phyloP scores from a whole-genome alignment of 2,888 invertebrate species.

The Bellardia pandia region DNA sequence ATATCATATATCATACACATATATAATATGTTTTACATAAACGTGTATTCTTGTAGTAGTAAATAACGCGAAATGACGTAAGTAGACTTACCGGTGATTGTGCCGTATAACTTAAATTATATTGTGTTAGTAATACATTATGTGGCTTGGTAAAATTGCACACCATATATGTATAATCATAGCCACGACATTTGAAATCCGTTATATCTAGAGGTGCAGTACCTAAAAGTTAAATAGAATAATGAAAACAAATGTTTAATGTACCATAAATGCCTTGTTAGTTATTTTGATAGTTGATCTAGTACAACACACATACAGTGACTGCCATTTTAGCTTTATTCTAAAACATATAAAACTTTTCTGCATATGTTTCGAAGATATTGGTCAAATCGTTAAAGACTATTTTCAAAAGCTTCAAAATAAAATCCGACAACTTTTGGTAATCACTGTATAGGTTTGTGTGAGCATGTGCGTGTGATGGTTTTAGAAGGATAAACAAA shows the following conservation, averaged over 20 bases:
- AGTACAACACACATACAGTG: neutral
- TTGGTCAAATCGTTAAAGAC: too few species aligned
- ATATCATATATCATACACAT: too few species aligned
- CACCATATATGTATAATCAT: conserved; percentile 89
- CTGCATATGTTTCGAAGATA: too few species aligned
- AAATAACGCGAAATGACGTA: neutral
- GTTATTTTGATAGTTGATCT: neutral
- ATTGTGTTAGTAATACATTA: conserved; percentile 86
- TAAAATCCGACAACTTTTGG: neutral
- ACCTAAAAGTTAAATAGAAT: conserved; percentile 78
- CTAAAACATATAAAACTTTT: too few species aligned
- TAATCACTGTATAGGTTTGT: conserved; percentile 6
- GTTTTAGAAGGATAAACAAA: conserved; percentile 40
- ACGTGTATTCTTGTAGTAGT: neutral
- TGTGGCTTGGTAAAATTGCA: conserved; percentile 89
- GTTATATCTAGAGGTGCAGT: conserved; percentile 87
- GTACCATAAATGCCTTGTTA: conserved; percentile 19
- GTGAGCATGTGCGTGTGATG: neutral
- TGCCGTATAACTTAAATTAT: conserved; percentile 81
- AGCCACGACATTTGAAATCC: conserved; percentile 90
- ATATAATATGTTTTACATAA: too few species aligned
- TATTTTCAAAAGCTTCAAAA: neutral
- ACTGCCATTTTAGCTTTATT: neutral
- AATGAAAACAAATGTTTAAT: conserved; percentile 24
- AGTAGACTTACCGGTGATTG: conserved; percentile 74